phyloP scores from a whole-genome alignment of 1,140 invertebrate genomes.

The Pseudomyrmex cubaensis region DNA sequence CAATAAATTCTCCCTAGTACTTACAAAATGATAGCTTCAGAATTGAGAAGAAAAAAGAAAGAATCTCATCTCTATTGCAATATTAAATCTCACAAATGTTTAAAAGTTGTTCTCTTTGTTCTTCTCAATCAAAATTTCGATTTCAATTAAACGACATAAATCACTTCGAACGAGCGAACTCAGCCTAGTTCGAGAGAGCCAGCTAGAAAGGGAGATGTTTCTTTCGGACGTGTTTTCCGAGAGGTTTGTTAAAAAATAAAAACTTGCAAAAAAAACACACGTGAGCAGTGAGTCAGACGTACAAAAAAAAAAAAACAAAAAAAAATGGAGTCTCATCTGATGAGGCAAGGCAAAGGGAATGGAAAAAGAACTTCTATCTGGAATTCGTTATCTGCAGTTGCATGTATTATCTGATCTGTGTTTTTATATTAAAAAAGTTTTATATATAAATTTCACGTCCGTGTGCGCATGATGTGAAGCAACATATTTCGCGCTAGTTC shows the following conservation, averaged over 20 bases:
- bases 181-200: slow-evolving; percentile 37
- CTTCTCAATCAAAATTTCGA: slow-evolving; percentile 31
- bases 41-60: slow-evolving; percentile 27
- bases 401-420: neutral
- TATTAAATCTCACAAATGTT: too few relatives aligned
- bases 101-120: neutral
- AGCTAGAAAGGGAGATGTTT: slow-evolving; percentile 30
- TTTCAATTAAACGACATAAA: slow-evolving; percentile 14
- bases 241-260: slow-evolving; percentile 65
- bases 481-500: slow-evolving; percentile 70
- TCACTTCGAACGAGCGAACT: slow-evolving; percentile 22
- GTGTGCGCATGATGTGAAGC: slow-evolving; percentile 68
- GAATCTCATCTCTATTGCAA: too few relatives aligned
- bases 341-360: slow-evolving; percentile 18
- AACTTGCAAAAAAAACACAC: slow-evolving; percentile 62
- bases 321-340: slow-evolving; percentile 32
- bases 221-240: slow-evolving; percentile 47
- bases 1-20: neutral
- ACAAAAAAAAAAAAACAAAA: slow-evolving; percentile 57
- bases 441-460: slow-evolving; percentile 66
- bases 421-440: slow-evolving; percentile 58
- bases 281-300: slow-evolving; percentile 35
- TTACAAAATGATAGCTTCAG: neutral
- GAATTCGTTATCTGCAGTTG: slow-evolving; percentile 14
- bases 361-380: slow-evolving; percentile 22